Percentiles rank a stretch among this genome's conserved stretches.
Conservation (phyloP, 1,140 invertebrate genomes). For the Pseudoatta argentina region DNA sequence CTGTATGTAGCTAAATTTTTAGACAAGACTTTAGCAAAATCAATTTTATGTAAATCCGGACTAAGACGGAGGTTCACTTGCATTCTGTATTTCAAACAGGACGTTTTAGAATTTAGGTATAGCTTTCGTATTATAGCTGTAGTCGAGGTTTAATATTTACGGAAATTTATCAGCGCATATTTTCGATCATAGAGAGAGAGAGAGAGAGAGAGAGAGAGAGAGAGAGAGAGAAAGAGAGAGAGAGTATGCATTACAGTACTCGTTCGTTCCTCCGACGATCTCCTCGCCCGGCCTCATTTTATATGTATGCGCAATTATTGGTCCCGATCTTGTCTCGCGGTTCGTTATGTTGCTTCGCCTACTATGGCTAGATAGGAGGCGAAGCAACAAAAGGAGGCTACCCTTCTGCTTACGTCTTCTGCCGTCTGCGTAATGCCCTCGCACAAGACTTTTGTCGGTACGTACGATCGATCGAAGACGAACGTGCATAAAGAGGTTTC, state of each 20-base stretch:
- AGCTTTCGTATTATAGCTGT: too few relatives aligned
- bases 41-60: too few relatives aligned
- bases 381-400: neutral
- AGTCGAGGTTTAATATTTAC: neutral
- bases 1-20: too few relatives aligned
- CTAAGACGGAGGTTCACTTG: too few relatives aligned
- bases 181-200: neutral
- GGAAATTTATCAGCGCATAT: too few relatives aligned
- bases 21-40: too few relatives aligned
- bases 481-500: slow-evolving; percentile 29
- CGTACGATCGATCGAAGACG: slow-evolving; percentile 34
- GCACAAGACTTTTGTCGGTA: slow-evolving; percentile 67
- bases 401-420: slow-evolving; percentile 7
- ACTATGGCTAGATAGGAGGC: slow-evolving; percentile 25
- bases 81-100: too few relatives aligned
- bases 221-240: too few relatives aligned
- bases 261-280: slow-evolving; percentile 51
- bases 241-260: neutral
- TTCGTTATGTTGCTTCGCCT: slow-evolving; percentile 68
- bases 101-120: too few relatives aligned
- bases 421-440: slow-evolving; percentile 63
- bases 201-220: too few relatives aligned
- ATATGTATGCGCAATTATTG: slow-evolving; percentile 81
- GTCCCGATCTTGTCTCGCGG: slow-evolving; percentile 71
- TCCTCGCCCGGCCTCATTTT: slow-evolving; percentile 69